Conservation (phyloP, 2,888 invertebrate species). For the Dicyrtoma fusca region DNA sequence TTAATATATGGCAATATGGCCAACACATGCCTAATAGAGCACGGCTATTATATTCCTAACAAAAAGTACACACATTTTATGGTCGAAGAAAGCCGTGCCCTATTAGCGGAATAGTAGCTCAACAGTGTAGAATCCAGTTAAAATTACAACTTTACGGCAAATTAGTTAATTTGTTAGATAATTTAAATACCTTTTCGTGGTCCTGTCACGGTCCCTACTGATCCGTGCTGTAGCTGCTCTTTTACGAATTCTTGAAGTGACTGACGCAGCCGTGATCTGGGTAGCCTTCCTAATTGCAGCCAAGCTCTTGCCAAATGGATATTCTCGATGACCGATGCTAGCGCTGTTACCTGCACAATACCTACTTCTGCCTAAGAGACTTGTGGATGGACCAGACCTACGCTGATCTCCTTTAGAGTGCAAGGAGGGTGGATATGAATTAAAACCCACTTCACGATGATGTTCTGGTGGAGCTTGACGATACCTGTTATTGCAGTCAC, state of each 20-base stretch:
- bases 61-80: too few species aligned
- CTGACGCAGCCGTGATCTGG: slow-evolving; percentile 45
- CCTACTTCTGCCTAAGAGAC: not conserved
- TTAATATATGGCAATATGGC: too few species aligned
- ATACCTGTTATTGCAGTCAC: slow-evolving; percentile 40
- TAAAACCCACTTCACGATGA: slow-evolving; percentile 37
- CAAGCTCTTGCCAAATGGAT: slow-evolving; percentile 13
- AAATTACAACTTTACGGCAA: not conserved
- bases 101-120: not conserved
- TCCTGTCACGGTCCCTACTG: slow-evolving; percentile 19
- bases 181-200: slow-evolving; percentile 21
- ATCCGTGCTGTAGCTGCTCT: slow-evolving; percentile 34
- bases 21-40: too few species aligned
- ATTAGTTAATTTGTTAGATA: not conserved
- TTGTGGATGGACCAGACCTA: not conserved
- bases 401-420: slow-evolving; percentile 11
- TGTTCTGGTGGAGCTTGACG: slow-evolving; percentile 57
- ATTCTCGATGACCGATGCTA: not conserved
- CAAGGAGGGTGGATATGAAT: slow-evolving; percentile 16
- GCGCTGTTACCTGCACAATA: not conserved
- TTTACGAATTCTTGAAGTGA: slow-evolving; percentile 43
- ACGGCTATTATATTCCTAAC: too few species aligned
- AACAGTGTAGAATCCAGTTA: not conserved
- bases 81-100: too few species aligned
- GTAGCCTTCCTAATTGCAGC: slow-evolving; percentile 43